phyloP scores from a whole-genome alignment of 2,797 vertebrate species.

The Pipistrellus nathusii region DNA sequence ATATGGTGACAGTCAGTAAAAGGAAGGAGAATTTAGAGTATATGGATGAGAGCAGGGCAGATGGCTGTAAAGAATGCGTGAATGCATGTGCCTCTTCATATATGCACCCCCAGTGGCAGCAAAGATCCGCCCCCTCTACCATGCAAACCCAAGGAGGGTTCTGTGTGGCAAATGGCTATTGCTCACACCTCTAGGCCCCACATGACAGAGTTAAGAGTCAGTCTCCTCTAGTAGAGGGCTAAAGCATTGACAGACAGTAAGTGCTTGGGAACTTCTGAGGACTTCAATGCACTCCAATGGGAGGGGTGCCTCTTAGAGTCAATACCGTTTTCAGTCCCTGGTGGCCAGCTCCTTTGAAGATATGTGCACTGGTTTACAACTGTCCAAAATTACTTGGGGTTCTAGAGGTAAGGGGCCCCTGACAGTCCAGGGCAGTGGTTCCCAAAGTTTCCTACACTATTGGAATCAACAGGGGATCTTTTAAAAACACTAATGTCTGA shows the following conservation, averaged over 20 bases:
- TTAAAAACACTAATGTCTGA: not conserved
- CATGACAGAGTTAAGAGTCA: not conserved
- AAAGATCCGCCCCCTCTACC: not conserved
- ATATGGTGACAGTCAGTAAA: conserved; percentile 70
- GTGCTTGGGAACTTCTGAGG: not conserved
- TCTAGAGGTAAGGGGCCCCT: not conserved
- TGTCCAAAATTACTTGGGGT: not conserved
- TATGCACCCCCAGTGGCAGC: not conserved
- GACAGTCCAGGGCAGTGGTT: not conserved
- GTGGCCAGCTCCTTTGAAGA: not conserved
- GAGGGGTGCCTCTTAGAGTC: not conserved
- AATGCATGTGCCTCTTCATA: conserved; percentile 17
- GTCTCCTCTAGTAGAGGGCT: conserved; percentile 11
- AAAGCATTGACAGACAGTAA: not conserved
- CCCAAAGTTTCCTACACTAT: not conserved
- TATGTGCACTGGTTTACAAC: not conserved
- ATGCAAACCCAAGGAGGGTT: not conserved
- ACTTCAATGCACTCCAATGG: not conserved
- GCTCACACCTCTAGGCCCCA: conserved; percentile 53
- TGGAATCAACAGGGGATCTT: not conserved
- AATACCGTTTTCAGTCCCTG: not conserved
- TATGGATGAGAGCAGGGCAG: conserved; percentile 7
- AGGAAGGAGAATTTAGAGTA: conserved; percentile 38
- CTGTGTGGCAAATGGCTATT: conserved; percentile 36
- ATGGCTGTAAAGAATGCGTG: conserved; percentile 42